Base-by-base conservation (phyloP, 2,113 vertebrate genomes). In the Acinonyx jubatus region DNA sequence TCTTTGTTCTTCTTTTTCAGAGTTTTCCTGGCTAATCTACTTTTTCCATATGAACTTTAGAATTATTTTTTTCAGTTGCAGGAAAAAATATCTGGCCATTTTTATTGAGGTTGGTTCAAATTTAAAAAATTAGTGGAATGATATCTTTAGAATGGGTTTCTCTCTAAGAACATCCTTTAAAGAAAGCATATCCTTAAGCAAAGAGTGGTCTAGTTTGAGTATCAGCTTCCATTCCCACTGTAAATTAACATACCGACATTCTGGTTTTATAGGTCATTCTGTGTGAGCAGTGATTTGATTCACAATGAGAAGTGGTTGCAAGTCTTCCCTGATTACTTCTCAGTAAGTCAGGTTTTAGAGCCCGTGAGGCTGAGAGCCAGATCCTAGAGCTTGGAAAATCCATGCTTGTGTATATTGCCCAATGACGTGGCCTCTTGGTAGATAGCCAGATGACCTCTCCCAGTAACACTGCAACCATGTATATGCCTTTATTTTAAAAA, bases 111-210 rank as follows among this genome's bases (percentile, higher is more conserved):
- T 94, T 87, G n/a, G 11, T 92, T 97, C 55, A 84, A 65, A 76
- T 94, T 96, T 96, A 68, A 84, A 94, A 50, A 63, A 91, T 85
- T 63, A 78, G 31, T 94, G 2, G 76, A 79, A 52, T 68, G 9
- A 38, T 23, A 18, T 93, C 25, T 96, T 97, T 86, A 82, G 66
- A 61, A 82, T 89, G 33, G 9, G 0, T 90, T 94, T 23, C 13
- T 92, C 50, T 96, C 21, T 92, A 88, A 94, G 80, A 92, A 80
- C 38, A 23, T 96, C 45, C 29, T 73, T 97, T 69, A 93, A 45
- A 41, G 38, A 91, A 91, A 78, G 5, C 36, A 65, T 83, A 89
- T 33, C 48, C 63, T 94, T 88, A 76, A 68, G 13, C 66, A 52
- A 69, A 65, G 29, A 19, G 38, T 92, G 57, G 36, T 73, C 25